These are phyloP conservation scores for Tetranychus cinnabarinus DNA, from an alignment of 1,140 invertebrate genomes.

Conservation along the genomic window DNA sequence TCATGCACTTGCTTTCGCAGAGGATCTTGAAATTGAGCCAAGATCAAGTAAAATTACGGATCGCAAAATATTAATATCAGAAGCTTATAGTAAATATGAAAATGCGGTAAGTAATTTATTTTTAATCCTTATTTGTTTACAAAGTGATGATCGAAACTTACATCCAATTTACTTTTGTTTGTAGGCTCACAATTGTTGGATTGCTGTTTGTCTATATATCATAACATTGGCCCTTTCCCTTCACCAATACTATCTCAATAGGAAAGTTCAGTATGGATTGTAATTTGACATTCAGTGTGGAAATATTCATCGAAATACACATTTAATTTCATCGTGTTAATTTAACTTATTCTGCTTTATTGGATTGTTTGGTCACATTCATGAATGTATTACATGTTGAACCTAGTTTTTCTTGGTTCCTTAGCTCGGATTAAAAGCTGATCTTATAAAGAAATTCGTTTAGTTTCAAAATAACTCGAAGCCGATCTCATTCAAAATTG, in stretches of 20 bases:
- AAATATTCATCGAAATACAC: no score
- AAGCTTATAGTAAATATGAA: conserved; percentile 6
- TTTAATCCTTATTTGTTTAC: no score
- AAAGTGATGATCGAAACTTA: no score
- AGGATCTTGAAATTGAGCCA: conserved; percentile 10
- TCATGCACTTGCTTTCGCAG: conserved; percentile 12
- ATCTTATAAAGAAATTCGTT: no score
- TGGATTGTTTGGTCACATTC: no score
- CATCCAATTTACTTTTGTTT: neutral
- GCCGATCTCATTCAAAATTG: no score
- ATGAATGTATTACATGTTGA: no score
- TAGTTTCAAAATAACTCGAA: no score
- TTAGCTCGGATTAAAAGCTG: no score
- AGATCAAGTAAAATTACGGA: neutral
- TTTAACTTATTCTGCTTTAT: no score
- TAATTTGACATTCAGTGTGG: neutral
- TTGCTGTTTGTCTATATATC: conserved; percentile 13
- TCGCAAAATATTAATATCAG: conserved; percentile 1
- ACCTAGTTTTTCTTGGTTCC: no score
- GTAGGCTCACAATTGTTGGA: conserved; percentile 4
- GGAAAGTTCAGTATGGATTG: conserved; percentile 9
- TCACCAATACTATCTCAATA: conserved; percentile 8
- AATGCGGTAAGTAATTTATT: conserved; percentile 2
- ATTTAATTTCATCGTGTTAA: no score
- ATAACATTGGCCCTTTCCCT: conserved; percentile 9